Evolutionary conservation across 2,797 vertebrate genomes (phyloP).

Genomic region (Onychomys torridus): DNA sequence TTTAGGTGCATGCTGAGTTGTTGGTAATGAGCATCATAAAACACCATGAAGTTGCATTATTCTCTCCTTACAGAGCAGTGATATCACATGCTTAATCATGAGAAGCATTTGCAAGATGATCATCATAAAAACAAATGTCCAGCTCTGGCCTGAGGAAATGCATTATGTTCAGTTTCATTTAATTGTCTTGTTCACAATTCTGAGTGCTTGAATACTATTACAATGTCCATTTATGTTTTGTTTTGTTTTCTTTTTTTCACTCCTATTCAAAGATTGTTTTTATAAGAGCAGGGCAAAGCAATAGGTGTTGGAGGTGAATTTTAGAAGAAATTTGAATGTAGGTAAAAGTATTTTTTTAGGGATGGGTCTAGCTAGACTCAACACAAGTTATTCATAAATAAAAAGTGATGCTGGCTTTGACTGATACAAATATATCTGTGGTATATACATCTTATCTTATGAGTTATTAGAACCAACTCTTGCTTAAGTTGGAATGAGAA

Average conservation of each 20-base stretch:
- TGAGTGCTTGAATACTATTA: background rate
- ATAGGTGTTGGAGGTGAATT: background rate
- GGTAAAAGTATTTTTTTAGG: background rate
- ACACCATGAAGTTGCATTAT: background rate
- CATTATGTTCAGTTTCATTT: background rate
- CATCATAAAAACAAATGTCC: slow-evolving; percentile 40
- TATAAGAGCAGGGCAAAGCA: background rate
- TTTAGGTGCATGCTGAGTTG: slow-evolving; percentile 42
- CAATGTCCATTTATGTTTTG: background rate
- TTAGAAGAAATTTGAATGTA: background rate
- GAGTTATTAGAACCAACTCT: background rate
- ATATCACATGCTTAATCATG: slow-evolving; percentile 7
- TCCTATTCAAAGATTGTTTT: slow-evolving; percentile 1
- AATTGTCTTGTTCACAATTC: background rate
- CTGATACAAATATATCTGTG: background rate
- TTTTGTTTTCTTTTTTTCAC: background rate
- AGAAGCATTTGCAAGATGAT: background rate
- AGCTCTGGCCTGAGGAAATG: background rate
- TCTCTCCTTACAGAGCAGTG: background rate
- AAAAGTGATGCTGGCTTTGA: background rate
- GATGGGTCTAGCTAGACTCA: background rate
- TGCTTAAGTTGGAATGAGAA: background rate
- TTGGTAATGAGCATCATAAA: slow-evolving; percentile 37
- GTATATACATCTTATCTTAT: background rate
- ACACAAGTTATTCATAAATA: background rate